phyloP scores from a whole-genome alignment of 2,113 vertebrate species.

The Blennius ocellaris region DNA sequence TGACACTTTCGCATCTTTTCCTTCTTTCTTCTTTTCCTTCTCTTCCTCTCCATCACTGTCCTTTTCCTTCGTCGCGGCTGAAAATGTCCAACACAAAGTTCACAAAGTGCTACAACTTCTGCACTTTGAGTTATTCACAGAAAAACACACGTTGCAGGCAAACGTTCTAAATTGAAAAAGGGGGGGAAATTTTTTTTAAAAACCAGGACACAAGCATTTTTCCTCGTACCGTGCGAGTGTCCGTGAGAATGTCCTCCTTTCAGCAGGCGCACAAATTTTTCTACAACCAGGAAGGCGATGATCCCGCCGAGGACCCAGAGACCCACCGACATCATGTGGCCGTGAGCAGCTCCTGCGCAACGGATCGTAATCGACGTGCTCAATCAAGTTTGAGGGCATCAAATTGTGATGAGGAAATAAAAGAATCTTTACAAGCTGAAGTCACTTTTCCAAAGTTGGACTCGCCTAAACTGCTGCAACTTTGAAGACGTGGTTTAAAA shows the following conservation, averaged over 20 bases:
- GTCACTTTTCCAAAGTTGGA: too few relatives aligned
- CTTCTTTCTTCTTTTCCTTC: conserved; percentile 65
- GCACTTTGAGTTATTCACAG: background rate
- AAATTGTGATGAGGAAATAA: too few relatives aligned
- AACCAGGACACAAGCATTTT: background rate
- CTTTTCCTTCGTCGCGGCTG: conserved; percentile 77
- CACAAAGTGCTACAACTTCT: background rate
- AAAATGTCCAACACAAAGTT: background rate
- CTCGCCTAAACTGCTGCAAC: too few relatives aligned
- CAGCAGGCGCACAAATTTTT: conserved; percentile 91
- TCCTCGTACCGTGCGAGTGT: conserved; percentile 60
- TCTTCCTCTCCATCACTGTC: conserved; percentile 79
- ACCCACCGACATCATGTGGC: conserved; percentile 90
- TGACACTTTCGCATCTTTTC: conserved; percentile 46
- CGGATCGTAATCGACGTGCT: too few relatives aligned
- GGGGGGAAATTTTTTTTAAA: too few relatives aligned
- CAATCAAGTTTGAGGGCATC: too few relatives aligned
- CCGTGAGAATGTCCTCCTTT: conserved; percentile 86
- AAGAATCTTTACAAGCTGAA: too few relatives aligned
- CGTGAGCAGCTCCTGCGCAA: conserved; percentile 82
- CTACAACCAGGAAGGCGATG: conserved; percentile 91
- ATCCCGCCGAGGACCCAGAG: conserved; percentile 92
- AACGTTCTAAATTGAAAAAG: background rate
- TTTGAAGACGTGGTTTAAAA: too few relatives aligned
- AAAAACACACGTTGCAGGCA: background rate